A percentile compares a stretch with the other conserved stretches of the same genome.
These are phyloP conservation scores for Watsonalla binaria DNA, from an alignment of 2,888 invertebrate species.

Conservation along the genomic window DNA sequence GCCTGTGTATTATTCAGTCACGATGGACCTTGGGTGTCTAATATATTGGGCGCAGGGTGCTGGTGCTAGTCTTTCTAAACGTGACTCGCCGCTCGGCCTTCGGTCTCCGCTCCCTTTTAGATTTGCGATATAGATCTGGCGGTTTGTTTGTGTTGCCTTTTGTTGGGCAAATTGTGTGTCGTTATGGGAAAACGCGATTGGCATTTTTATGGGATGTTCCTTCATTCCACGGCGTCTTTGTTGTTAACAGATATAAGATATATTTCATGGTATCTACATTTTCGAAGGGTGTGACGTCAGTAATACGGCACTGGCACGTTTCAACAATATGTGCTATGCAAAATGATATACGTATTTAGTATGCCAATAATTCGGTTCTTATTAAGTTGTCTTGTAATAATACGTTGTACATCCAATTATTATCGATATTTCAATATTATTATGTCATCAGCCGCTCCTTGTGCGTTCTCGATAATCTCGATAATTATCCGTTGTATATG, in stretches of 20 bases:
- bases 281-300: neutral
- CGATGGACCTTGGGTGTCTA: constrained; percentile 64
- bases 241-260: neutral
- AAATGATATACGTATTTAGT: neutral
- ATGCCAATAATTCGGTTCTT: neutral
- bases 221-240: neutral
- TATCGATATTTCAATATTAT: neutral
- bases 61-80: constrained; percentile 57
- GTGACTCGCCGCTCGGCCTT: constrained; percentile 64
- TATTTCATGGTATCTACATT: neutral
- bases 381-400: neutral
- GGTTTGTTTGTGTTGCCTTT: constrained; percentile 36
- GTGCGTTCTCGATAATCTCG: neutral
- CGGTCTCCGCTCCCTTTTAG: constrained; percentile 63
- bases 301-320: no score
- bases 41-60: constrained; percentile 20
- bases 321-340: neutral
- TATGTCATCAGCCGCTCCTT: neutral
- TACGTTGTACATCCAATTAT: neutral
- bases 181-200: constrained; percentile 25
- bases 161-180: constrained; percentile 34
- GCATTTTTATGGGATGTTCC: neutral
- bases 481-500: neutral
- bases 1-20: constrained; percentile 46
- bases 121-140: constrained; percentile 55